These are phyloP conservation scores for Thaleichthys pacificus DNA, from an alignment of 2,797 vertebrate genomes.

Conservation along the genomic window DNA sequence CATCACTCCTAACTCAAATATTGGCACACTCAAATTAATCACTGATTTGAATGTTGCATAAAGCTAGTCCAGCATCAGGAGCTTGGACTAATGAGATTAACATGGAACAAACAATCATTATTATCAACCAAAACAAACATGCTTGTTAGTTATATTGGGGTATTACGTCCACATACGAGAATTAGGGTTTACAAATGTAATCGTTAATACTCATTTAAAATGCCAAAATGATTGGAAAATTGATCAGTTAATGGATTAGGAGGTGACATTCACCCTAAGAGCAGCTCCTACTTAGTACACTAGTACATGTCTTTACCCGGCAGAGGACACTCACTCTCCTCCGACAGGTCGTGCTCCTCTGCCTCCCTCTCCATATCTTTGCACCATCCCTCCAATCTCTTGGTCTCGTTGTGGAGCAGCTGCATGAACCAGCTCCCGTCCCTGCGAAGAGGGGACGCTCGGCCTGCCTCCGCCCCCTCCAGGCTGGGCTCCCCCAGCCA, in stretches of 20 bases:
- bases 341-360: conserved; percentile 93
- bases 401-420: conserved; percentile 93
- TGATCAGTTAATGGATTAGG: too few relatives aligned
- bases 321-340: conserved; percentile 88
- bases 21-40: too few relatives aligned
- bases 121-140: neutral
- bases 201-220: neutral
- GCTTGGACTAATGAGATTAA: too few relatives aligned
- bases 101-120: neutral
- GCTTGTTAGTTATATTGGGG: neutral
- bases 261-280: neutral
- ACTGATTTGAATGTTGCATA: neutral
- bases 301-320: conserved; percentile 50
- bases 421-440: conserved; percentile 98
- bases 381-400: conserved; percentile 97
- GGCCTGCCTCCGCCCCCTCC: conserved; percentile 77
- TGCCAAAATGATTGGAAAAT: neutral
- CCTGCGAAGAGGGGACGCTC: conserved; percentile 87
- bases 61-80: too few relatives aligned
- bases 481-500: conserved; percentile 71
- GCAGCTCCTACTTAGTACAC: conserved; percentile 29
- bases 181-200: too few relatives aligned
- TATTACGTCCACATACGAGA: neutral
- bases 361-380: conserved; percentile 98
- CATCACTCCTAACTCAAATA: neutral